Evolutionary conservation across 1,140 invertebrate species (phyloP), one percentile per base, ranked within the genome.

Genomic region (Gonatopus flavifemur): DNA sequence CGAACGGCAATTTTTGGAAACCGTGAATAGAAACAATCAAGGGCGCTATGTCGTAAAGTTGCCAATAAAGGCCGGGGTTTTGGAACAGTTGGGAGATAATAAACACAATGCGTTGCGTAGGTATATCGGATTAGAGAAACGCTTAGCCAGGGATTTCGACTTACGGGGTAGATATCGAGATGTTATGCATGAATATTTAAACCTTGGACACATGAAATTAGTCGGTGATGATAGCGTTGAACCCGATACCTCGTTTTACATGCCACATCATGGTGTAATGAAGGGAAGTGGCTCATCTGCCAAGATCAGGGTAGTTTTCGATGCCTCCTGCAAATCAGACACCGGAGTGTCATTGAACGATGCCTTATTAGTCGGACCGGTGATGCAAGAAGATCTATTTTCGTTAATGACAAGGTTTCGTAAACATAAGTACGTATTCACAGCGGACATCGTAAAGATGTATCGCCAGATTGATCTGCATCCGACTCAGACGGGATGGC

Each of bases 121-220:
- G 36, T 53, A 57, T 18, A 36, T 41, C 10, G 22, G 39, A 12
- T 44, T 59, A 20, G 58, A 66, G 43, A 41, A 45, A 47, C 43
- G 48, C 54, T 52, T 64, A 37, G 24, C 15, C 4, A 50, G 48
- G 25, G 24, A 67, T 35, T 40, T 57, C n/a, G 37, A 42, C 5
- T 54, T 74, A 22, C 53, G 58, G 46, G 9, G 52, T 28, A 18
- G 42, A 40, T 76, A 75, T 48, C 25, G 33, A 3, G 33, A 59
- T 18, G 72, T 74, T 46, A 69, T 76, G 57, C 13, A 53, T 5
- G 72, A 76, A 51, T 77, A 76, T 36, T 22, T 67, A 22, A 2
- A 37, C 5, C 25, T 75, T 7, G 66, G 63, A 37, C 72, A 75
- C 50, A 74, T 78, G 70, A 55, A 52, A 9, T 10, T 21, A 10